Evolutionary conservation across 2,888 invertebrate species (phyloP), one percentile per base, ranked within the genome.

Genomic region (Xanthorhoe spadicearia): DNA sequence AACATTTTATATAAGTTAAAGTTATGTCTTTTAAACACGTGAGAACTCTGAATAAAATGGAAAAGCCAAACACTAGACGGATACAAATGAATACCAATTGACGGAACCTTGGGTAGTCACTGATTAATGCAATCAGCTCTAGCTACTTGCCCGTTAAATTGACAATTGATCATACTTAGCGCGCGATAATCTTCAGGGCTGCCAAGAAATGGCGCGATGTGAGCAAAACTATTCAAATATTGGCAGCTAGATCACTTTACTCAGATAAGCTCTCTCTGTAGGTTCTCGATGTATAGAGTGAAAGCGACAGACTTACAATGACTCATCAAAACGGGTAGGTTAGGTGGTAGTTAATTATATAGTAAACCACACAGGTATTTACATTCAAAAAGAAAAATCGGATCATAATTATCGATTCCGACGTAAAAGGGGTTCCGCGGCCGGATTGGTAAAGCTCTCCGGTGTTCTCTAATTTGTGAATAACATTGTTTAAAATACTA

Each of bases 111-210:
- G 78, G 76, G 69, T 74, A 72, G 80, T 81, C 81, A 79, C 76
- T 83, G 81, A 86, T 84, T 83, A 83, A 85, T 85, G 82, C 81
- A 82, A 82, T 81, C 85, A 84, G 78, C 84, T 82, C 78, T 75
- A 83, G 81, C 82, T 82, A 84, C 83, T 87, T 86, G 84, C 80
- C 85, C 85, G 86, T 87, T 86, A 88, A 90, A 89, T 89, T 89
- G 88, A 85, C 85, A 89, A 87, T 90, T 86, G 89, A 89, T 90
- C 88, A 90, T 87, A 89, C 88, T 89, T 89, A 88, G 88, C 83
- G 83, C 82, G 78, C 85, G 83, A 87, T 87, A 88, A 88, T 88
- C 86, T 86, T 84, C 85, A 79, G 82, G 78, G 81, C 79, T 79
- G 81, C 49, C 64, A 64, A 64, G 64, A 61, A 68, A 68, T 68